These are phyloP conservation scores for Apostichopus californicus DNA, from an alignment of 35 echinoderm and acorn worm genomes.

Conservation along the genomic window DNA sequence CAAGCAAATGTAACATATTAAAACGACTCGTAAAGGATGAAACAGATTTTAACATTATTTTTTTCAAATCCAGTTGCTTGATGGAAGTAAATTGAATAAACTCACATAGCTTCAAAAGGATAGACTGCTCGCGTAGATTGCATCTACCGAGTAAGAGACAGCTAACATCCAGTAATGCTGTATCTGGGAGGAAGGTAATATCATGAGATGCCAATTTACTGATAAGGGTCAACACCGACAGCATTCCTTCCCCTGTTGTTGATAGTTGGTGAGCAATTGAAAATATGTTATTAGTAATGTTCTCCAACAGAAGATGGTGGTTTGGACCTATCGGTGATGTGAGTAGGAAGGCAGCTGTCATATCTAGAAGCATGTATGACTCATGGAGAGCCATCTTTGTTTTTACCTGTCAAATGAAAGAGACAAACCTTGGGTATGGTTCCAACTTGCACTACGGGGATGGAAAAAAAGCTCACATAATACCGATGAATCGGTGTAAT, in stretches of 20 bases:
- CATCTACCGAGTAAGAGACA: slow-evolving; percentile 10
- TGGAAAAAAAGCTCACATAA: too few species aligned
- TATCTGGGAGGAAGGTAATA: slow-evolving; percentile 1
- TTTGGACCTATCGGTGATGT: not conserved
- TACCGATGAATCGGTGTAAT: too few species aligned
- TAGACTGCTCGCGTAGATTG: slow-evolving; percentile 25
- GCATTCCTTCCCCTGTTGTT: not conserved
- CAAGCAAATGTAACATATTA: too few species aligned
- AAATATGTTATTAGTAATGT: not conserved
- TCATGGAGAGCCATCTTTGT: slow-evolving; percentile 31
- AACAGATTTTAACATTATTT: too few species aligned
- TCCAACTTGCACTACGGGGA: too few species aligned
- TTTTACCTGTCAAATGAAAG: slow-evolving; percentile 19
- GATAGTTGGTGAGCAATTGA: slow-evolving; percentile 16
- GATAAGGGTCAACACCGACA: slow-evolving; percentile 9
- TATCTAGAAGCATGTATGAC: slow-evolving; percentile 11
- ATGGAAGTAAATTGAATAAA: not conserved
- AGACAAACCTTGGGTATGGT: not conserved
- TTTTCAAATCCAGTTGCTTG: too few species aligned
- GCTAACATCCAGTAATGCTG: not conserved
- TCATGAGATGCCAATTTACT: not conserved
- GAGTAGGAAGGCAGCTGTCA: slow-evolving; percentile 14
- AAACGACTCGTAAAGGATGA: too few species aligned
- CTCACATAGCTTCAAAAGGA: slow-evolving; percentile 47
- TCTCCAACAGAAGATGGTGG: not conserved